Percentiles rank a stretch among this genome's conserved stretches.
Evolutionary conservation across 2,888 invertebrate species (phyloP).

Genomic region (Subacronicta megacephala): DNA sequence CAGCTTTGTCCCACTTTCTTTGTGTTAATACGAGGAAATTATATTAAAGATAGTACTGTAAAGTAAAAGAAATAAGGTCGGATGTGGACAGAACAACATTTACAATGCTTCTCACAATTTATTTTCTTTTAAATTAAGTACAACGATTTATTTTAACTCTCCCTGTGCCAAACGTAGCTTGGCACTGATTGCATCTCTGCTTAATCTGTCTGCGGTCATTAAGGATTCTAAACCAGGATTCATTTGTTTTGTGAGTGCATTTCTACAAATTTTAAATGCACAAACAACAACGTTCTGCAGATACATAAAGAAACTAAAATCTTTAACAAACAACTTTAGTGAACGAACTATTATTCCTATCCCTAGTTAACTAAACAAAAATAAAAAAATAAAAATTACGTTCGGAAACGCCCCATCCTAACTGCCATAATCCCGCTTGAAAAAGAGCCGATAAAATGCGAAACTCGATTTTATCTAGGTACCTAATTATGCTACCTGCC

Average conservation of each 20-base stretch:
- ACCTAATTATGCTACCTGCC: background rate
- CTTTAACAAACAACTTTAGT: too few relatives aligned
- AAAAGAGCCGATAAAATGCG: too few relatives aligned
- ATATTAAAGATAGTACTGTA: slow-evolving; percentile 1
- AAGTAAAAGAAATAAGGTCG: slow-evolving; percentile 16
- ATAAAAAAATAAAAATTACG: too few relatives aligned
- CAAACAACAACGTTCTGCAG: too few relatives aligned
- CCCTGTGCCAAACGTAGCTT: slow-evolving; percentile 20
- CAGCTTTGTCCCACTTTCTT: slow-evolving; percentile 1
- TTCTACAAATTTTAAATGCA: background rate
- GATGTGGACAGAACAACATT: slow-evolving; percentile 23
- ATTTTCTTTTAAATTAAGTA: slow-evolving; percentile 46
- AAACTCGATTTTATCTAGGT: too few relatives aligned
- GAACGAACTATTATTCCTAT: too few relatives aligned
- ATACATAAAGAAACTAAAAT: too few relatives aligned
- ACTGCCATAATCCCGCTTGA: too few relatives aligned
- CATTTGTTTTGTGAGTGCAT: background rate
- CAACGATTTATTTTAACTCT: slow-evolving; percentile 24
- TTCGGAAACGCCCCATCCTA: too few relatives aligned
- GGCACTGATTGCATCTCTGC: slow-evolving; percentile 31
- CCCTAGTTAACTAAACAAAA: too few relatives aligned
- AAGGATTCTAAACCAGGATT: background rate
- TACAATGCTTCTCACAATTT: slow-evolving; percentile 31
- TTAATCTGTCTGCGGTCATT: slow-evolving; percentile 6
- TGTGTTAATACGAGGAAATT: slow-evolving; percentile 12